Percentiles rank a stretch among this genome's conserved stretches.
Conservation (phyloP, 1,140 invertebrate species). For the Rhopalosiphum maidis region DNA sequence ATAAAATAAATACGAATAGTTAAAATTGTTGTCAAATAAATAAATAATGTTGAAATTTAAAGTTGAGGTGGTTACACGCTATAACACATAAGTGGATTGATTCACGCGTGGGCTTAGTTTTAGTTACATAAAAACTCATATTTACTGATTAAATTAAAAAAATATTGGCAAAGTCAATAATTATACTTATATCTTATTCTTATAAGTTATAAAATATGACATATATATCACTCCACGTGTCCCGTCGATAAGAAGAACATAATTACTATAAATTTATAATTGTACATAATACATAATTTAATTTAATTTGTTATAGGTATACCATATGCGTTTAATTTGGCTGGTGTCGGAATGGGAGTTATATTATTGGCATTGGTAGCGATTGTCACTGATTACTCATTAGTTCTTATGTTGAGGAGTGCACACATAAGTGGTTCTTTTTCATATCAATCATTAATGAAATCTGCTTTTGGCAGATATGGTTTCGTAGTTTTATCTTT, state of each 20-base stretch:
- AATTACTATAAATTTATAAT: constrained; percentile 1
- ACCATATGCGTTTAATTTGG: constrained; percentile 81
- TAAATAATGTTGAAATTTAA: background rate
- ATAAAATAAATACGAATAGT: background rate
- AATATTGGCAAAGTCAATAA: background rate
- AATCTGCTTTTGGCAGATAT: constrained; percentile 79
- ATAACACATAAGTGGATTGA: background rate
- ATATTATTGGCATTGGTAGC: constrained; percentile 78
- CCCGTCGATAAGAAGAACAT: background rate
- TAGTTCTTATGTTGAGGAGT: constrained; percentile 81
- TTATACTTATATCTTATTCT: background rate
- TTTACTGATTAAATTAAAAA: background rate
- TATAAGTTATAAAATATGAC: background rate
- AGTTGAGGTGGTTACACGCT: background rate
- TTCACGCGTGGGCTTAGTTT: background rate
- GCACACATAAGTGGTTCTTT: constrained; percentile 81
- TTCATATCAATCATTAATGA: constrained; percentile 85
- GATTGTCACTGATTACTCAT: constrained; percentile 82
- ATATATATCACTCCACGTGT: background rate
- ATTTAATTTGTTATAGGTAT: constrained; percentile 69
- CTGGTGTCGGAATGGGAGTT: constrained; percentile 81
- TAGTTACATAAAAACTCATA: background rate
- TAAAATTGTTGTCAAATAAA: background rate
- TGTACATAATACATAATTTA: background rate
- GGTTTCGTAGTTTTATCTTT: constrained; percentile 81